Conservation (phyloP, 2,888 invertebrate species). For the Xiphydria camelus region DNA sequence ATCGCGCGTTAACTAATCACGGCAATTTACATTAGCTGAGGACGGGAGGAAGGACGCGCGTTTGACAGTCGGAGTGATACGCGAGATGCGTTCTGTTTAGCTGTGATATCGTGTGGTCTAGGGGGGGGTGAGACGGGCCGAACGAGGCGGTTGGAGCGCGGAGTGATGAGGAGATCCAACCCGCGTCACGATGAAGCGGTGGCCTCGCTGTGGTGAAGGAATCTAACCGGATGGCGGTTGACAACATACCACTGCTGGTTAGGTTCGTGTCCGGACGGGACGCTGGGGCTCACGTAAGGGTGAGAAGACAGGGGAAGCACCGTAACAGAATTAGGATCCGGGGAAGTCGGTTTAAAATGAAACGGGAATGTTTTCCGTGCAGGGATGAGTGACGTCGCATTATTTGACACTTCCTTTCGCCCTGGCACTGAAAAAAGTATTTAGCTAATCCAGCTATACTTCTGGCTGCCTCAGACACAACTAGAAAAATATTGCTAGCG, state of each 20-base stretch:
- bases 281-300: not conserved
- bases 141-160: conserved; percentile 23
- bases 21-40: conserved; percentile 24
- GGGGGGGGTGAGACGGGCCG: conserved; percentile 12
- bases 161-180: too few species aligned
- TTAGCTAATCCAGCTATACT: too few species aligned
- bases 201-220: too few species aligned
- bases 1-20: conserved; percentile 33
- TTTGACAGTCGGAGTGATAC: conserved; percentile 29
- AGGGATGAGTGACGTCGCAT: too few species aligned
- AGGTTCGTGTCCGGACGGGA: not conserved
- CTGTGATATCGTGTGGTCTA: conserved; percentile 29
- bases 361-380: conserved; percentile 18
- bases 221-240: not conserved
- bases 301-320: not conserved
- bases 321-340: conserved; percentile 27
- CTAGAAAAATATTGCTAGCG: too few species aligned
- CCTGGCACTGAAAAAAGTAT: too few species aligned
- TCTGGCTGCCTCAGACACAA: too few species aligned
- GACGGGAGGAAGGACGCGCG: conserved; percentile 11
- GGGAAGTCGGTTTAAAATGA: conserved; percentile 22
- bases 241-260: not conserved
- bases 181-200: too few species aligned
- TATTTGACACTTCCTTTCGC: too few species aligned
- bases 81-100: conserved; percentile 28